phyloP scores from a whole-genome alignment of 2,113 vertebrate species.

The Macaca nemestrina region DNA sequence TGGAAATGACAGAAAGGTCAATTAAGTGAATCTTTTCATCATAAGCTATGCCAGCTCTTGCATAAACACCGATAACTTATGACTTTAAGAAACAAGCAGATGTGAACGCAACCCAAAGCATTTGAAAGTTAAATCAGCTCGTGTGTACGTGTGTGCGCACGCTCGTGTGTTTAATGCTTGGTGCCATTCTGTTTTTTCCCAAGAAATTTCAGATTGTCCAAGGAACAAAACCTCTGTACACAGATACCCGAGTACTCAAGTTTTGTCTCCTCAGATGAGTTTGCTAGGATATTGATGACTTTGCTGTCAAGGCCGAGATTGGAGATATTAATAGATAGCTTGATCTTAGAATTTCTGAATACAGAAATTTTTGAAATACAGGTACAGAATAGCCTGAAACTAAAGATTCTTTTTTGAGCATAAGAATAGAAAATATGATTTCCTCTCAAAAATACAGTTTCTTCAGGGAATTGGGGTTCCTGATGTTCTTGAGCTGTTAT shows the following conservation, averaged over 20 bases:
- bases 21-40: slow-evolving; percentile 11
- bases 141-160: background rate
- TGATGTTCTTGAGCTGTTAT: background rate
- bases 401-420: background rate
- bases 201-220: background rate
- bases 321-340: background rate
- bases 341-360: background rate
- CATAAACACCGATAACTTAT: slow-evolving; percentile 18
- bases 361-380: background rate
- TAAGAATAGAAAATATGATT: background rate
- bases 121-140: background rate
- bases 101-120: slow-evolving; percentile 11
- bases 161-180: background rate
- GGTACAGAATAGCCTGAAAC: background rate
- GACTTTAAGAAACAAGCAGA: slow-evolving; percentile 10
- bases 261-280: background rate
- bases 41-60: background rate
- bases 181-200: background rate
- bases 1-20: slow-evolving; percentile 56
- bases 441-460: background rate
- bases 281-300: background rate
- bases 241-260: background rate
- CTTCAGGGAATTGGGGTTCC: background rate
- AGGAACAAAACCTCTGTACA: background rate
- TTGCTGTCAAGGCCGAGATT: background rate